Percentiles rank a stretch among this genome's conserved stretches.
phyloP scores from a whole-genome alignment of 2,113 vertebrate species.

The Numenius arquata region DNA sequence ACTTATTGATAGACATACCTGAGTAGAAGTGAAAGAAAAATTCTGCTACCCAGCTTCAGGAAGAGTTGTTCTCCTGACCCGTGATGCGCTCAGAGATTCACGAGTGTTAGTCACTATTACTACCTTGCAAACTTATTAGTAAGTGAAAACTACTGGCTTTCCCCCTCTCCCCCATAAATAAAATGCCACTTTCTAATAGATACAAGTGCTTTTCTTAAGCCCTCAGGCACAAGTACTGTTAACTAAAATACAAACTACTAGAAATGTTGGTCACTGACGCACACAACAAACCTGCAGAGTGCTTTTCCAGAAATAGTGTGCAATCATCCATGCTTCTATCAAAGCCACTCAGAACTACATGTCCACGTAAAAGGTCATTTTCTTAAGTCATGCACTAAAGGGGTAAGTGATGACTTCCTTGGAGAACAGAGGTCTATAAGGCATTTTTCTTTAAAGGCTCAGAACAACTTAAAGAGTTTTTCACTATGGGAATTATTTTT shows the following conservation, averaged over 20 bases:
- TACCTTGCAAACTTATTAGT: background rate
- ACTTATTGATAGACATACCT: constrained; percentile 7
- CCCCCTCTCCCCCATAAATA: background rate
- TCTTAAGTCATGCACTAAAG: background rate
- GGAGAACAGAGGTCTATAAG: background rate
- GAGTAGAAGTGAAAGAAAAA: background rate
- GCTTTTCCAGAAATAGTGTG: fast-evolving
- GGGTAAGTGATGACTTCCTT: background rate
- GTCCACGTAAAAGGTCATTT: background rate
- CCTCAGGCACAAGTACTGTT: background rate
- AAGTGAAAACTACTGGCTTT: background rate
- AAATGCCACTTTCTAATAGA: background rate
- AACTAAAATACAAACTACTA: background rate
- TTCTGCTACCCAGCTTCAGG: background rate
- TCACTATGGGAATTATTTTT: background rate
- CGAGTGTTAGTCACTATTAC: background rate
- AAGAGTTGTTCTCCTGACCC: background rate
- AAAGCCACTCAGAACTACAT: background rate
- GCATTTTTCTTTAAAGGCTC: background rate
- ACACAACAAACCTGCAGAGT: background rate
- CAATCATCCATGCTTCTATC: background rate
- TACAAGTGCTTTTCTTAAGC: background rate
- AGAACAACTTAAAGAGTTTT: background rate
- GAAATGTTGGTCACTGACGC: background rate
- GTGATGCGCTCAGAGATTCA: background rate